These are phyloP conservation scores for Eretmochelys imbricata DNA, from an alignment of 2,113 vertebrate species.

Conservation along the genomic window DNA sequence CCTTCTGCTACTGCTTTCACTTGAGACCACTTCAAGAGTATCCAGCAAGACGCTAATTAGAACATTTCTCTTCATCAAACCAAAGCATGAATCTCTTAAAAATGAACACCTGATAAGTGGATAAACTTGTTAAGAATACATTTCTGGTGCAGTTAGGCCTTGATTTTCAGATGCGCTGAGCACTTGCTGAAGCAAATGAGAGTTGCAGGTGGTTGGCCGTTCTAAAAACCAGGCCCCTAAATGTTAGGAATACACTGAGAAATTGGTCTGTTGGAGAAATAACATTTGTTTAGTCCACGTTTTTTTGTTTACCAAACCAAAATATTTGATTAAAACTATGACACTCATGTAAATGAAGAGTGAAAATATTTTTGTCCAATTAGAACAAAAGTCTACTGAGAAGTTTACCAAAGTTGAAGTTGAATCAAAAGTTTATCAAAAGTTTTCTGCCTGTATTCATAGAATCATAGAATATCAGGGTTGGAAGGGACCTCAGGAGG, in stretches of 20 bases:
- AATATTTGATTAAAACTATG: neutral
- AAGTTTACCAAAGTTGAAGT: neutral
- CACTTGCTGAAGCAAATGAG: neutral
- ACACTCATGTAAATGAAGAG: neutral
- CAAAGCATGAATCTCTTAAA: neutral
- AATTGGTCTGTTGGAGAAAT: neutral
- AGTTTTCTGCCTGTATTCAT: neutral
- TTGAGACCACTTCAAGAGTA: accelerated
- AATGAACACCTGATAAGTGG: neutral
- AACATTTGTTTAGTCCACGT: neutral
- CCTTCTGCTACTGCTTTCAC: neutral
- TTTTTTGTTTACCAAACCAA: neutral
- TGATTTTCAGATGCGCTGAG: neutral
- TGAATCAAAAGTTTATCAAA: neutral
- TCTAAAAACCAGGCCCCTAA: neutral
- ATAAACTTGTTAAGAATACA: neutral
- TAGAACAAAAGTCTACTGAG: neutral
- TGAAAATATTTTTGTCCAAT: neutral
- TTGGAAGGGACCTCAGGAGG: too few relatives aligned
- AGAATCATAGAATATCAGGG: too few relatives aligned
- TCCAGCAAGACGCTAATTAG: accelerated
- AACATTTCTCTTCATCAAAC: neutral
- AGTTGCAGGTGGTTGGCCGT: neutral
- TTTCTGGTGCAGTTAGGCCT: neutral
- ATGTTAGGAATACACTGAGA: neutral